Conservation (phyloP, 2,113 vertebrate species). For the Ammodytes dubius region DNA sequence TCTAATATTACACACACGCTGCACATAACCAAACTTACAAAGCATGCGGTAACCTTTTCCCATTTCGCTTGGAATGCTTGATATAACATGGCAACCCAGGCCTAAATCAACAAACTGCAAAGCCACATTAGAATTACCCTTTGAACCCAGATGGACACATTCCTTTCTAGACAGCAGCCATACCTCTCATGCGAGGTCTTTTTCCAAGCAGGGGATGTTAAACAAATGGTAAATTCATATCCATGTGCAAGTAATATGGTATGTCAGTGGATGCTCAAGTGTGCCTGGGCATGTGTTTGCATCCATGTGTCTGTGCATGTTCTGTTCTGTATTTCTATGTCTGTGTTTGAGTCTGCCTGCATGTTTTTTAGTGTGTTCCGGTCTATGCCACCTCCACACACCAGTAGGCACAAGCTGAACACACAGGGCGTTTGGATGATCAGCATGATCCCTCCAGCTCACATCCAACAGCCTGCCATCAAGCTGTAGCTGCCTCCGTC, state of each 20-base stretch:
- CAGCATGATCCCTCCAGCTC: conserved; percentile 30
- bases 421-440: conserved; percentile 15
- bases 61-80: conserved; percentile 51
- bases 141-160: conserved; percentile 62
- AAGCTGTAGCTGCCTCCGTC: conserved; percentile 21
- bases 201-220: conserved; percentile 23
- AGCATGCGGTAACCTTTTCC: conserved; percentile 42
- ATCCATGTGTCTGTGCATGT: conserved; percentile 1
- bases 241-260: conserved; percentile 7
- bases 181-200: conserved; percentile 9
- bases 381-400: not conserved
- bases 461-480: conserved; percentile 33
- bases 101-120: conserved; percentile 48
- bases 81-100: conserved; percentile 42
- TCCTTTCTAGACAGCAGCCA: conserved; percentile 49
- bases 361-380: not conserved
- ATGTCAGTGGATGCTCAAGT: conserved; percentile 8
- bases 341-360: conserved; percentile 26
- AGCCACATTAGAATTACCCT: conserved; percentile 54
- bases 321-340: conserved; percentile 30
- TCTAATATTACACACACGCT: conserved; percentile 18
- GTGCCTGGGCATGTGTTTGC: conserved; percentile 12
- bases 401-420: conserved; percentile 30
- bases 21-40: conserved; percentile 33
- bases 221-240: conserved; percentile 34